Conservation (phyloP, 2,888 invertebrate species). For the Sinohyriopsis cumingii region DNA sequence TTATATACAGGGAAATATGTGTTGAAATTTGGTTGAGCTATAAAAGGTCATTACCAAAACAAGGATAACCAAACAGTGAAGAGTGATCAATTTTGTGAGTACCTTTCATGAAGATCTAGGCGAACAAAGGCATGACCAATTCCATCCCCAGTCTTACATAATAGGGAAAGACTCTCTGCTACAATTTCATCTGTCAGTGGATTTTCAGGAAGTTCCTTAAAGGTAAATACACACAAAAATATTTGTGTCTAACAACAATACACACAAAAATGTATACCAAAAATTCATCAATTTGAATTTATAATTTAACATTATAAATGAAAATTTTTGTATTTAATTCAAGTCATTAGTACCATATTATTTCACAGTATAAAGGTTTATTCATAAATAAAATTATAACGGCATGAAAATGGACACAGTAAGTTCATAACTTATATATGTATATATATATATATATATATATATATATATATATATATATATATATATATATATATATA, state of each 20-base stretch:
- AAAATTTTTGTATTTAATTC: too few species aligned
- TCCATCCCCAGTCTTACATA: slow-evolving; percentile 72
- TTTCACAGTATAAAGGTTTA: too few species aligned
- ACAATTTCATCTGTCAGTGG: slow-evolving; percentile 62
- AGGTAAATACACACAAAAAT: slow-evolving; percentile 5
- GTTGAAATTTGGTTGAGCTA: not conserved
- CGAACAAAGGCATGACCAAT: slow-evolving; percentile 70
- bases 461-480: slow-evolving; percentile 1
- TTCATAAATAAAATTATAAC: too few species aligned
- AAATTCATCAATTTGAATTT: not conserved
- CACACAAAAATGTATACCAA: slow-evolving; percentile 18
- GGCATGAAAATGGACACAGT: too few species aligned
- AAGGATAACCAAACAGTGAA: not conserved
- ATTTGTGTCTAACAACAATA: not conserved
- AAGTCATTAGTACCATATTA: too few species aligned
- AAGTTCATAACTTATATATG: too few species aligned
- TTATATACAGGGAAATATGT: too few species aligned
- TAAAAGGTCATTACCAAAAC: not conserved
- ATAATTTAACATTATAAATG: too few species aligned
- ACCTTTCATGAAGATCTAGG: slow-evolving; percentile 69
- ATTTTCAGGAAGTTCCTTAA: slow-evolving; percentile 61
- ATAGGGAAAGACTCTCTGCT: slow-evolving; percentile 63
- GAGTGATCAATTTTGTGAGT: not conserved
- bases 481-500: too few species aligned
- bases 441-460: too few species aligned